Evolutionary conservation across 2,113 vertebrate species (phyloP), one percentile per base, ranked within the genome.

Genomic region (Pluvianellus socialis): DNA sequence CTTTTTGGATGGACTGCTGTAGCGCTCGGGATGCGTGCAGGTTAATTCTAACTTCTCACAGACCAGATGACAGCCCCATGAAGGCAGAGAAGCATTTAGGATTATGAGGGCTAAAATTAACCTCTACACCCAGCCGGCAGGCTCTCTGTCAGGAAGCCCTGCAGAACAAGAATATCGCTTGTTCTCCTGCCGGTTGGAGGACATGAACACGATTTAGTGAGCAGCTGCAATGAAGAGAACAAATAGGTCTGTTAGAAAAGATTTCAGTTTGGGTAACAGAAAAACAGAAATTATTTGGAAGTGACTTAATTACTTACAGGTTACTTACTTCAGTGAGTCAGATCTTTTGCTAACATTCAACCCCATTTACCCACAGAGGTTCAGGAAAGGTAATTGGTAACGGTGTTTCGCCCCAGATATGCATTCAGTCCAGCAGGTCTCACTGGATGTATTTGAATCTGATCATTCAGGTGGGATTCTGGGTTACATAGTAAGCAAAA

Each of bases 81-180:
- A 61, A 47, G 72, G 75, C 67, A 85, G 26, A 80, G 55, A n/a
- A 58, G 63, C 10, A 8, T 76, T 92, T 72, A 93, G 86, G 72
- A 79, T 86, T 86, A 33, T 28, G 45, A 91, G 55, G 72, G 45
- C 59, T 95, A 56, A 92, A 80, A 91, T 92, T 61, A 89, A 89
- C 63, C 92, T 97, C 14, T 66, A 20, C 26, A 22, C 71, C 55
- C 55, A 65, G 72, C 56, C 2, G 6, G 79, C 68, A 55, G 74
- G 38, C 47, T 83, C 70, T 20, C 81, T 77, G 86, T 90, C 61
- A 70, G 66, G 33, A 65, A 87, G 76, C 72, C 44, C 50, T 77
- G 83, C 52, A 79, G 79, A 88, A 66, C 33, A 79, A 52, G 67
- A 47, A 6, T 56, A 38, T 1, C 2, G 2, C 83, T 80, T 35